phyloP scores from a whole-genome alignment of 1,140 invertebrate species.

The Maniola jurtina region DNA sequence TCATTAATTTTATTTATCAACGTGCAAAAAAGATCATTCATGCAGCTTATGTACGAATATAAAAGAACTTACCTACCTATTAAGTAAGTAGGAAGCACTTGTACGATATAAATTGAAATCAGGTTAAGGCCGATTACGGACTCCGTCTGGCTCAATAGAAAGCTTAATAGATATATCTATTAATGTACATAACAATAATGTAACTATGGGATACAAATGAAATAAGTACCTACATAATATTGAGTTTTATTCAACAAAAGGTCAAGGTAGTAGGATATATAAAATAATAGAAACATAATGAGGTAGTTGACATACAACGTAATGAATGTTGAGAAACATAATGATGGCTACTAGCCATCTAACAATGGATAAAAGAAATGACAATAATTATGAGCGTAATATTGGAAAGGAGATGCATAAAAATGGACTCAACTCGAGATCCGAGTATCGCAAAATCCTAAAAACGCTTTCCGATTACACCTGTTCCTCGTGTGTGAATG shows the following conservation, averaged over 20 bases:
- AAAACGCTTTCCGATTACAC: no score
- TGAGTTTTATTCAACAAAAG: background rate
- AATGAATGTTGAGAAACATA: no score
- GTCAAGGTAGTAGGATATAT: background rate
- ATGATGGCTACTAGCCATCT: background rate
- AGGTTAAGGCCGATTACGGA: background rate
- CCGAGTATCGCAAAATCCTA: no score
- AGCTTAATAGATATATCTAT: background rate
- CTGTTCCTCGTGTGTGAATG: no score
- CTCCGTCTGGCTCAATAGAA: background rate
- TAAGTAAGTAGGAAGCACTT: background rate
- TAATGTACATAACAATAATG: background rate
- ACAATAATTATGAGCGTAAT: no score
- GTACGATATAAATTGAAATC: background rate
- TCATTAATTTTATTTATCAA: background rate
- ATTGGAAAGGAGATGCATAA: no score
- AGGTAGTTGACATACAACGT: no score
- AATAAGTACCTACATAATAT: background rate
- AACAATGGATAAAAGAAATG: background rate
- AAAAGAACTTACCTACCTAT: background rate
- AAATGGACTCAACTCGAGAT: no score
- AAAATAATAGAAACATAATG: no score
- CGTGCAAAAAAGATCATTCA: constrained; percentile 2
- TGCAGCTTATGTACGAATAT: constrained; percentile 6
- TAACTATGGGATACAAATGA: background rate